Conservation (phyloP, 1,140 invertebrate species). For the Macrostomum lignano region DNA sequence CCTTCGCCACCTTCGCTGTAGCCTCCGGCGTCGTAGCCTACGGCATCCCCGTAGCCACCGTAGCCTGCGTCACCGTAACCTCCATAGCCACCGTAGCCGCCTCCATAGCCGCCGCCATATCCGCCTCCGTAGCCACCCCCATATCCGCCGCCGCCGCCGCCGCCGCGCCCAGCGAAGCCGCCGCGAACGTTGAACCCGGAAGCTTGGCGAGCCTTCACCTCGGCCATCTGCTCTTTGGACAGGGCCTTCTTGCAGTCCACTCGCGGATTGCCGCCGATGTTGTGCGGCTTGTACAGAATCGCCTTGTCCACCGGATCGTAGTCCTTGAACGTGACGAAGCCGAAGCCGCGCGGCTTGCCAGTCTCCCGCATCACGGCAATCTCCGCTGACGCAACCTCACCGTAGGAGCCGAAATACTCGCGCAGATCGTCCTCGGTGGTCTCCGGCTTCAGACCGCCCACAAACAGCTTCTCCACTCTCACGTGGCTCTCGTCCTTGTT, state of each 20-base stretch:
- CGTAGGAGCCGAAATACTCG: conserved; percentile 12
- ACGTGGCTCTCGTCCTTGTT: conserved; percentile 1
- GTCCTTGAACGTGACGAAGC: conserved; percentile 19
- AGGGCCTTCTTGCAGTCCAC: conserved; percentile 6
- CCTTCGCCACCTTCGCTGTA: too few relatives aligned
- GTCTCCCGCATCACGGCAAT: conserved; percentile 17
- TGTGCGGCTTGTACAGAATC: conserved; percentile 3
- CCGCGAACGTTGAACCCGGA: neutral
- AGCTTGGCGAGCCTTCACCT: conserved; percentile 1
- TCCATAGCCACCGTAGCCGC: neutral
- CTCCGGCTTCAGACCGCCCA: conserved; percentile 12
- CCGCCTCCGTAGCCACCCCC: neutral
- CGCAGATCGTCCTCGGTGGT: conserved; percentile 10
- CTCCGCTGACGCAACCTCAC: conserved; percentile 14
- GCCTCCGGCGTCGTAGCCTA: neutral
- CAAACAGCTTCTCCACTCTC: conserved; percentile 6
- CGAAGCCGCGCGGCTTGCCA: conserved; percentile 17
- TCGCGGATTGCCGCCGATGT: neutral
- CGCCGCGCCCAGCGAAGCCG: neutral
- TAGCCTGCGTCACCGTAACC: neutral
- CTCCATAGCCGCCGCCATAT: neutral
- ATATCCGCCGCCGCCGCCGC: neutral
- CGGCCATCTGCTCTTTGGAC: neutral
- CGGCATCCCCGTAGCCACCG: neutral
- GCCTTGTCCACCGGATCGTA: conserved; percentile 18